A percentile compares a stretch with the other conserved stretches of the same genome.
These are phyloP conservation scores for Ctenochaetus hawaiiensis DNA, from an alignment of 2,797 vertebrate genomes.

Conservation along the genomic window DNA sequence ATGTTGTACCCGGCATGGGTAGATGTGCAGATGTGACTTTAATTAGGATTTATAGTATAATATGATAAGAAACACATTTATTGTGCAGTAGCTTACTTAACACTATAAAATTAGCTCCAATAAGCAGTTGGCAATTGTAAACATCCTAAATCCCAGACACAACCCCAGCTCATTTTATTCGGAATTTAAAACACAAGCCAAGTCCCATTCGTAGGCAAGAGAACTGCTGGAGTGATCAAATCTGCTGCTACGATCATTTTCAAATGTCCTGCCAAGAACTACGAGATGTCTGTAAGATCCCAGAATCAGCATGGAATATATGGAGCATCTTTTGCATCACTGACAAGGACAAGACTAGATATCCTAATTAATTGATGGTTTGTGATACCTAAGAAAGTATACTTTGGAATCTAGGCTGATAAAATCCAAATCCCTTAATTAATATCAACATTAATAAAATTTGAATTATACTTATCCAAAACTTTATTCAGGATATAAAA, in stretches of 20 bases:
- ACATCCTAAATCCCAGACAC: constrained; percentile 36
- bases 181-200: constrained; percentile 58
- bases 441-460: background rate
- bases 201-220: constrained; percentile 49
- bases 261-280: constrained; percentile 69
- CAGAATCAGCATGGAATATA: constrained; percentile 33
- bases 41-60: constrained; percentile 29
- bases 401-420: background rate
- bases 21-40: constrained; percentile 29
- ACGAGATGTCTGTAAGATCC: constrained; percentile 27
- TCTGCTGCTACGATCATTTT: constrained; percentile 73
- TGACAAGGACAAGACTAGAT: constrained; percentile 23
- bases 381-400: background rate
- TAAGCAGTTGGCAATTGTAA: constrained; percentile 41
- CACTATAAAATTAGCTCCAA: constrained; percentile 22
- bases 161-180: constrained; percentile 10
- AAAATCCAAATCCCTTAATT: background rate
- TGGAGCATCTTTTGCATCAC: constrained; percentile 6
- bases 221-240: constrained; percentile 39
- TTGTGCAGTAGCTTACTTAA: constrained; percentile 18
- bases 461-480: constrained; percentile 2
- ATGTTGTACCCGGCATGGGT: constrained; percentile 24
- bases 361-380: constrained; percentile 8
- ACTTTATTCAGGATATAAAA: background rate
- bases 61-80: constrained; percentile 28